Evolutionary conservation across 2,888 invertebrate genomes (phyloP).

Genomic region (Hipparchia sbordonii): DNA sequence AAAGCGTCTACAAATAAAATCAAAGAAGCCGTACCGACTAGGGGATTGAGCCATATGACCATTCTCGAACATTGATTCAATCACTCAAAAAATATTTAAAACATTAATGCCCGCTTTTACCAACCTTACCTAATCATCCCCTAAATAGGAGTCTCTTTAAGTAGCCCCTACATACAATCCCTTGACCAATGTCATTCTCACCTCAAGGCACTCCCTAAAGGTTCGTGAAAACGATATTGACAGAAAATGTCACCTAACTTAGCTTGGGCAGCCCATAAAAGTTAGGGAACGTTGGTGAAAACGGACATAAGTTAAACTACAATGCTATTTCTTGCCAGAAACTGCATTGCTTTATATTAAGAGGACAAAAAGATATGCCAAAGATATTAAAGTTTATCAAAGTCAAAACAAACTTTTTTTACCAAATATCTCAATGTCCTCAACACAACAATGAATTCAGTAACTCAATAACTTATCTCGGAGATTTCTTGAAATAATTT

Average conservation of each 20-base stretch:
- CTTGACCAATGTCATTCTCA: no score
- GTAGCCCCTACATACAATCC: no score
- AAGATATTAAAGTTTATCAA: background rate
- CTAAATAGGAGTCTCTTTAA: no score
- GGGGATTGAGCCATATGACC: conserved; percentile 50
- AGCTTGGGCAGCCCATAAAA: no score
- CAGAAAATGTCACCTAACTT: no score
- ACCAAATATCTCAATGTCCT: conserved; percentile 14
- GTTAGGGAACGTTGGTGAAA: no score
- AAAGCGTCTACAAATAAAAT: conserved; percentile 73
- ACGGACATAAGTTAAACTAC: conserved; percentile 6
- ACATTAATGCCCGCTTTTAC: no score
- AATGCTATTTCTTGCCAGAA: conserved; percentile 28
- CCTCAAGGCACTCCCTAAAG: no score
- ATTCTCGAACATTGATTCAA: conserved; percentile 39
- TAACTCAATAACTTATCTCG: conserved; percentile 13
- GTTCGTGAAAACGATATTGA: no score
- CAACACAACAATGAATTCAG: conserved; percentile 16
- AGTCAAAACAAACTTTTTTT: background rate
- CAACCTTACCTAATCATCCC: no score
- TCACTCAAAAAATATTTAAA: conserved; percentile 32
- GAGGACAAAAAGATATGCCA: conserved; percentile 25
- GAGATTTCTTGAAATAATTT: background rate
- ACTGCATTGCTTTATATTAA: conserved; percentile 22
- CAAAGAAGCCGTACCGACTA: conserved; percentile 61